A percentile compares a stretch with the other conserved stretches of the same genome.
These are phyloP conservation scores for Agriopis leucophaearia DNA, from an alignment of 2,888 invertebrate species.

Conservation along the genomic window DNA sequence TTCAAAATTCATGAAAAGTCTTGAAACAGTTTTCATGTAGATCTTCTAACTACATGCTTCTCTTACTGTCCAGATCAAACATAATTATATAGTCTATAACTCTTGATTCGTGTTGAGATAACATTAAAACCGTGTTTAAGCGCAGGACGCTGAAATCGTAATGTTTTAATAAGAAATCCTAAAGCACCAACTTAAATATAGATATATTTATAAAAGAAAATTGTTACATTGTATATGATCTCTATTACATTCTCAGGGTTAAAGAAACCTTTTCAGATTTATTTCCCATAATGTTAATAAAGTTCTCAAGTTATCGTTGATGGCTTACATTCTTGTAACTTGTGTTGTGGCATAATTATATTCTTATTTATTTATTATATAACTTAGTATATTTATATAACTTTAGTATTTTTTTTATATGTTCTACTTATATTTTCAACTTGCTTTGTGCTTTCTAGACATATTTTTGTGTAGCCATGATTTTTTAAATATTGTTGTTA, in stretches of 20 bases:
- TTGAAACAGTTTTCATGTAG: no score
- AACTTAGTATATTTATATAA: no score
- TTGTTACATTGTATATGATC: constrained; percentile 3
- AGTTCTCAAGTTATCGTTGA: constrained; percentile 36
- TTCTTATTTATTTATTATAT: constrained; percentile 38
- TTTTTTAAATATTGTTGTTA: background rate
- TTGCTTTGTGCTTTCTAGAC: constrained; percentile 6
- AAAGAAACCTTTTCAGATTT: constrained; percentile 7
- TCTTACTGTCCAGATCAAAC: background rate
- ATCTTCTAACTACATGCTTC: no score
- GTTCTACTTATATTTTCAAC: constrained; percentile 17
- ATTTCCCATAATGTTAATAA: constrained; percentile 26
- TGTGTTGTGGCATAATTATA: constrained; percentile 42
- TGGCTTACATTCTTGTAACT: constrained; percentile 26
- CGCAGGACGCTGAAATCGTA: constrained; percentile 32
- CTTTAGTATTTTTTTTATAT: constrained; percentile 35
- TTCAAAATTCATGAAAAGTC: no score
- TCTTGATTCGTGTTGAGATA: background rate
- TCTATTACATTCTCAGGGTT: constrained; percentile 19
- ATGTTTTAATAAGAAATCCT: constrained; percentile 10
- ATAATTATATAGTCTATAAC: background rate
- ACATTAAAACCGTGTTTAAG: constrained; percentile 8
- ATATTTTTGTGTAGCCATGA: background rate
- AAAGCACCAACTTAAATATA: background rate
- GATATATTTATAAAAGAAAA: background rate